Percentiles rank a stretch among this genome's conserved stretches.
phyloP scores from a whole-genome alignment of 1,140 invertebrate species.

The Oscheius sp. region DNA sequence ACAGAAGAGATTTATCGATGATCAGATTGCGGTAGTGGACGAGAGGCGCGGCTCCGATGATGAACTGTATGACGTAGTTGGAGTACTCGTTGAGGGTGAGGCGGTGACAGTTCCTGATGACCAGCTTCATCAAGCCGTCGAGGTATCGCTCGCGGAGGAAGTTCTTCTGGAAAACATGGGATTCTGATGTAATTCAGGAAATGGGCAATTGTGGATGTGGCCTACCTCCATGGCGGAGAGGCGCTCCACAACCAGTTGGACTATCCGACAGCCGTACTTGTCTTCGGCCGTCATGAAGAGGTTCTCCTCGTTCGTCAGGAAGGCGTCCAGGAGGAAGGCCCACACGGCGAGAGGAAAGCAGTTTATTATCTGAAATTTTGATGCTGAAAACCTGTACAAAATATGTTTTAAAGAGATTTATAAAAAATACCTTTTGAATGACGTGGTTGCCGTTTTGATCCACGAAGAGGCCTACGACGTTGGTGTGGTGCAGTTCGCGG shows the following conservation, averaged over 20 bases:
- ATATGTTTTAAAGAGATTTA: not conserved
- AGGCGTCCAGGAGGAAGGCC: not conserved
- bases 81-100: constrained; percentile 39
- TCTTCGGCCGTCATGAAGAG: constrained; percentile 28
- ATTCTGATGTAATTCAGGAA: too few species aligned
- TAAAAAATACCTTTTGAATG: constrained; percentile 29
- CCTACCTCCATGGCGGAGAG: constrained; percentile 9
- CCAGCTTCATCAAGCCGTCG: constrained; percentile 10
- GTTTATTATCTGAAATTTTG: constrained; percentile 14
- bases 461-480: constrained; percentile 23
- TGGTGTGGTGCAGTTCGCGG: constrained; percentile 6
- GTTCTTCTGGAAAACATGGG: constrained; percentile 14
- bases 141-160: not conserved
- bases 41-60: constrained; percentile 31
- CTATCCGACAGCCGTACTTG: constrained; percentile 42
- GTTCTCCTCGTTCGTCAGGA: constrained; percentile 8
- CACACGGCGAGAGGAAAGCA: not conserved
- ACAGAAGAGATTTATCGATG: constrained; percentile 40
- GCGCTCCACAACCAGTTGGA: constrained; percentile 36
- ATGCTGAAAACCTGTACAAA: too few species aligned
- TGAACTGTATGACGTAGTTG: constrained; percentile 43
- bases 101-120: constrained; percentile 18
- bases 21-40: constrained; percentile 29
- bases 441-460: constrained; percentile 46
- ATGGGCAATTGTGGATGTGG: not conserved